Base-by-base conservation (phyloP, 92 coral and sea anemone species). In the Actinostola sp. region DNA sequence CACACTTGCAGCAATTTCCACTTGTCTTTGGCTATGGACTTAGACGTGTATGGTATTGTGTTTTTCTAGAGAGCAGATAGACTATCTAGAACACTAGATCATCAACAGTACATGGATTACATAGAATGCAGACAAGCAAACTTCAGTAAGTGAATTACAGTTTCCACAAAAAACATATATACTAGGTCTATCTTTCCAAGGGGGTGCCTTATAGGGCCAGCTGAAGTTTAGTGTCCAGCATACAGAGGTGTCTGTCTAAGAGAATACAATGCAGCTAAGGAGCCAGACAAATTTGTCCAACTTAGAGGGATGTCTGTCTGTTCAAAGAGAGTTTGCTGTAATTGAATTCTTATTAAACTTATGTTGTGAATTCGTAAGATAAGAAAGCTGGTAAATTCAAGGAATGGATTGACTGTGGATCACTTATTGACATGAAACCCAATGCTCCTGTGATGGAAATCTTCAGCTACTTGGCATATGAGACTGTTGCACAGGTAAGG, bases 371-470 rank as follows among this genome's bases (percentile, higher is more conserved):
- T 39, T 14, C 45, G 8, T 20, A 21, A 94, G 98, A 94, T 76
- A 94, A 94, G 63, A 94, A 94, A 46, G 98, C 97, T 38, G 98
- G 98, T 0, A 94, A 94, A 67, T 94, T 94, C 77, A 94, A 94
- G 73, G 98, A 94, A 62, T 94, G 98, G 98, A 64, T 91, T 61
- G 98, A 94, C 76, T 94, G 96, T 72, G 76, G 88, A 16, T 91
- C 93, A 16, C 81, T 94, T 57, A 94, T 89, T 51, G 98, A 94
- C 71, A 74, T 94, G 90, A 94, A 94, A 61, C 98, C 98, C 25
- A 94, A 91, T 76, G 89, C 98, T 33, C 98, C 98, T 29, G 92
- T 91, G 21, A 94, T 94, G 98, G 98, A 94, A 32, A 91, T 94
- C 42, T 91, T 94, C 65, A 91, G 98, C 67, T 91, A 78, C 71